Evolutionary conservation across 2,888 invertebrate genomes (phyloP), one percentile per base, ranked within the genome.

Genomic region (Iphiclides podalirius): DNA sequence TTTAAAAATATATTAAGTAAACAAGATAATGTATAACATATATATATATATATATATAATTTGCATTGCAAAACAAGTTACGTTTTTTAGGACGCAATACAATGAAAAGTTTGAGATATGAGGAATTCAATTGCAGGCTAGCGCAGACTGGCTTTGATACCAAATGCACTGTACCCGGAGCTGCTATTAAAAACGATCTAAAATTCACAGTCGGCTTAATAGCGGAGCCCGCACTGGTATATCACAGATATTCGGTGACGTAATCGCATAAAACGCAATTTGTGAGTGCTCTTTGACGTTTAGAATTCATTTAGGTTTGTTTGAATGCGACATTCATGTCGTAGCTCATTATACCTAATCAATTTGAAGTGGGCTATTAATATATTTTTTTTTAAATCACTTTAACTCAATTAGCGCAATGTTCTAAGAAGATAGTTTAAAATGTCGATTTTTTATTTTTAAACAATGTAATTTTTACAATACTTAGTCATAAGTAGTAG

Each of bases 151-250:
- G 72, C 78, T 83, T 77, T 79, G 74, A 72, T 64, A 63, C 64
- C 64, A 69, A 63, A 58, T 65, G 67, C 62, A 54, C 57, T 58
- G 59, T 59, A 64, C 61, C 28, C 13, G 57, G 60, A 57, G 66
- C 63, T 61, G 67, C 75, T 77, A 84, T 85, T 86, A 85, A 85
- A 87, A 84, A 79, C 72, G 78, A 82, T 86, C 84, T 87, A 85
- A 82, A 86, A 87, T 87, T 85, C 86, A 87, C 84, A 82, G 82
- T 83, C 76, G 74, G 79, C 77, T 79, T 72, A 75, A 70, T 71
- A 69, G 73, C 62, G 66, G 67, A 71, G 67, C 68, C 69, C 64
- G 61, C 67, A 61, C 63, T 62, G 70, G 68, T 70, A 68, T 70
- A 74, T 75, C 75, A 73, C 8, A 28, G 28, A 28, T 72, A 73